Evolutionary conservation across 2,113 vertebrate species (phyloP).

Genomic region (Coturnix japonica): DNA sequence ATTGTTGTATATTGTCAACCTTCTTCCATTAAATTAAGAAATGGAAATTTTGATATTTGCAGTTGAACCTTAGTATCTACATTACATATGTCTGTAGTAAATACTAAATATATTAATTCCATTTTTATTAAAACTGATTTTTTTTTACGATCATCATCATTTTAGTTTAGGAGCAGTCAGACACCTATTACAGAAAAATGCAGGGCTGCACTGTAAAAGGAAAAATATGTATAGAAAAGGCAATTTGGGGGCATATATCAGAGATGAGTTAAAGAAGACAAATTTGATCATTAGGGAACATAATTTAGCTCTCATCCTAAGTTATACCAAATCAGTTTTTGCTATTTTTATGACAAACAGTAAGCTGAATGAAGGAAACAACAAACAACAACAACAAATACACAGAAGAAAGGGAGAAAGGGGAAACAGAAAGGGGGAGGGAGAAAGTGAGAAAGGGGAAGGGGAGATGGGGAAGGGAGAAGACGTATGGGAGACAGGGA

Average conservation of each 20-base stretch:
- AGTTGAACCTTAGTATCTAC: neutral
- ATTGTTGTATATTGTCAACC: neutral
- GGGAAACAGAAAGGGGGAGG: neutral
- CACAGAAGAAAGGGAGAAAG: neutral
- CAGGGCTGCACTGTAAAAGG: neutral
- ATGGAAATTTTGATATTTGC: constrained; percentile 3
- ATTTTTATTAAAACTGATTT: neutral
- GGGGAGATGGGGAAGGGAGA: neutral
- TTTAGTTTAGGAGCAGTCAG: neutral
- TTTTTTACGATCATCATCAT: neutral
- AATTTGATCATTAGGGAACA: neutral
- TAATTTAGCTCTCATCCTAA: neutral
- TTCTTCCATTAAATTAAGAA: neutral
- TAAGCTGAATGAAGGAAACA: neutral
- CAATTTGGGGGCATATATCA: neutral
- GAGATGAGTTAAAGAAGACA: neutral
- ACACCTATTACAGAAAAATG: neutral
- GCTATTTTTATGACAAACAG: neutral
- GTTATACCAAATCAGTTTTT: neutral
- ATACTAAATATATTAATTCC: neutral
- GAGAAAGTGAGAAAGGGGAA: too few species aligned
- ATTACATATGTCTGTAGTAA: neutral
- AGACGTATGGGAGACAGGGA: too few species aligned
- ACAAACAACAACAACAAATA: neutral
- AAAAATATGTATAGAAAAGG: neutral